These are phyloP conservation scores for Menidia menidia DNA, from an alignment of 2,797 vertebrate genomes.

Conservation along the genomic window DNA sequence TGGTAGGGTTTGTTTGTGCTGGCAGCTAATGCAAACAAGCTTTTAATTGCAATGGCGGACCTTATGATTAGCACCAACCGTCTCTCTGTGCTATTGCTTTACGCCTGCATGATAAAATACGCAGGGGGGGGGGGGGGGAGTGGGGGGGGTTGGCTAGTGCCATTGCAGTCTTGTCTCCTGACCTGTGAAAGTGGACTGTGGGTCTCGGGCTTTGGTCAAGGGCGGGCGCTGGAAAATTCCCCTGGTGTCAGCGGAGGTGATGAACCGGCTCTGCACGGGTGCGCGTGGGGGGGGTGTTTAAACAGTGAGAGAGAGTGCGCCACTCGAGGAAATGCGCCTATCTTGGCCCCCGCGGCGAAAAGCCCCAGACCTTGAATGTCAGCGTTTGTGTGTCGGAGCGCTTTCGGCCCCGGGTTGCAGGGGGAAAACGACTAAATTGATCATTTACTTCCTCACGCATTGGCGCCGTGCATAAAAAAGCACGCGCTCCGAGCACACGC, in stretches of 20 bases:
- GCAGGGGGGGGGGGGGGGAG: slow-evolving; percentile 17
- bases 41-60: slow-evolving; percentile 73
- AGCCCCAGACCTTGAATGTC: slow-evolving; percentile 29
- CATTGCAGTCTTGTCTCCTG: slow-evolving; percentile 57
- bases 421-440: slow-evolving; percentile 36
- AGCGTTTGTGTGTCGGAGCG: slow-evolving; percentile 2
- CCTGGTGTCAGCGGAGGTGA: slow-evolving; percentile 66
- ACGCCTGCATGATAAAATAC: slow-evolving; percentile 63
- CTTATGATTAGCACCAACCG: slow-evolving; percentile 57
- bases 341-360: slow-evolving; percentile 37
- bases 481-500: neutral
- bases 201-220: slow-evolving; percentile 67
- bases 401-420: no score
- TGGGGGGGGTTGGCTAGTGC: slow-evolving; percentile 46
- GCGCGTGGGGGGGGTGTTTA: slow-evolving; percentile 35
- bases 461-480: slow-evolving; percentile 9
- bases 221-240: slow-evolving; percentile 70
- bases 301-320: slow-evolving; percentile 50
- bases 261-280: slow-evolving; percentile 62
- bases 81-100: slow-evolving; percentile 52
- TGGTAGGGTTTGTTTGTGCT: slow-evolving; percentile 41
- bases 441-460: slow-evolving; percentile 39
- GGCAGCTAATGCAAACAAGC: slow-evolving; percentile 65
- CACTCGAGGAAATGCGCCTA: slow-evolving; percentile 53
- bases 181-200: slow-evolving; percentile 58